Base-by-base conservation (phyloP, 2,113 vertebrate genomes). In the Archilochus colubris region DNA sequence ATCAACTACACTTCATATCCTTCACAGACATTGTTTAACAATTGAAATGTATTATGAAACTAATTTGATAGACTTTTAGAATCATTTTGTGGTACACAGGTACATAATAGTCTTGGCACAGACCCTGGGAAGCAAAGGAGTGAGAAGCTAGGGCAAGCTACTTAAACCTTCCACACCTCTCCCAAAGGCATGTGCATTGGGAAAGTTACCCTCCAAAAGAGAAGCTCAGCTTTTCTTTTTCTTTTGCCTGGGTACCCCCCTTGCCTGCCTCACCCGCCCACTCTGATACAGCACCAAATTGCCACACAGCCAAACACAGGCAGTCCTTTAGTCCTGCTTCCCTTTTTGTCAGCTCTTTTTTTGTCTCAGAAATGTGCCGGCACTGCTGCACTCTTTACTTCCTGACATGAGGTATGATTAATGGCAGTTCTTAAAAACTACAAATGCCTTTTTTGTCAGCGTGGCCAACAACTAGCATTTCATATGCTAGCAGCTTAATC, bases 401-500 rank as follows among this genome's bases (percentile, higher is more conserved):
- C 15, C 53, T 89, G 82, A 54, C 76, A 59, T 0, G 0, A 88
- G 51, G 25, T 33, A 43, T 90, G 95, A 95, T 95, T 86, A 91
- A 96, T 93, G 88, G 24, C 30, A 51, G 51, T 77, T 95, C 92
- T 96, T 93, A 78, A 91, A 93, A 94, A 88, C 76, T 82, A 90
- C 92, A 91, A 94, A 94, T 95, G 83, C 90, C 57, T 86, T 94
- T 92, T 91, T 80, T 93, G 75, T 80, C 79, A 91, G 76, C 55
- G 27, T 63, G 88, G 68, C 82, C 55, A 93, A 82, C 63, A 80
- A 86, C 72, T 48, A 63, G 73, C 43, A 0, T 83, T 94, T 91
- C 79, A 31, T 77, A 74, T 30, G 79, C 55, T 62, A 88, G 90
- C 70, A 93, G 86, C 86, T 96, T 91, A 85, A 94, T 96, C 95